Conservation (phyloP, 2,888 invertebrate genomes). For the Marronus borbonicus region DNA sequence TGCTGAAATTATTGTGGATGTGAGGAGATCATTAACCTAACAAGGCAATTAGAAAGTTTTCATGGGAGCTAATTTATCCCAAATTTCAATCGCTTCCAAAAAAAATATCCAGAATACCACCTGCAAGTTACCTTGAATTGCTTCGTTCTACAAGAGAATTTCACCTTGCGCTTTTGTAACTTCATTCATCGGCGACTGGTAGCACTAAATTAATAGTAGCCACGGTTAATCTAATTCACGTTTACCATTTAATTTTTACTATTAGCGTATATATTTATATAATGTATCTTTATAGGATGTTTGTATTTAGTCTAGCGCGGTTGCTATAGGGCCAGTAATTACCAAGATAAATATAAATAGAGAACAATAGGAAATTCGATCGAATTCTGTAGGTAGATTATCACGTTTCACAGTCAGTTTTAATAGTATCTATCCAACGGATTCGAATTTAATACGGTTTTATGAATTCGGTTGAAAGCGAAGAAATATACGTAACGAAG, state of each 20-base stretch:
- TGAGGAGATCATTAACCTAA: no score
- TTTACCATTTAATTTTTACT: conserved; percentile 1
- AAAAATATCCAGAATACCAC: no score
- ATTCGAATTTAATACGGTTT: no score
- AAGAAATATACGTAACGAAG: no score
- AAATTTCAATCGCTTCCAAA: no score
- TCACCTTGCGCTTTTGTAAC: background rate
- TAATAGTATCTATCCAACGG: background rate
- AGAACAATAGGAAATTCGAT: background rate
- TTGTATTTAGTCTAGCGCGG: background rate
- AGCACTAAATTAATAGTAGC: conserved; percentile 4
- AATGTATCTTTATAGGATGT: background rate
- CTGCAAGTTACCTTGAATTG: no score
- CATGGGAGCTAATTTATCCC: no score
- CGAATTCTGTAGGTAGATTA: background rate
- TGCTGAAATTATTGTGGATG: no score
- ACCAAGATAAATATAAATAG: conserved; percentile 16
- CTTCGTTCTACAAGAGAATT: background rate
- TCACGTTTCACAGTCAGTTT: background rate
- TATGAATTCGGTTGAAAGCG: no score
- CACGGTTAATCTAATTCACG: conserved; percentile 29
- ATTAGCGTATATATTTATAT: conserved; percentile 23
- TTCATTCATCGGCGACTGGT: conserved; percentile 6
- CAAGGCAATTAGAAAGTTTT: no score
- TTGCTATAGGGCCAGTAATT: conserved; percentile 13